Evolutionary conservation across 53 echinoderm and acorn worm species (phyloP), one percentile per base, ranked within the genome.

Genomic region (Patiria pectinifera): DNA sequence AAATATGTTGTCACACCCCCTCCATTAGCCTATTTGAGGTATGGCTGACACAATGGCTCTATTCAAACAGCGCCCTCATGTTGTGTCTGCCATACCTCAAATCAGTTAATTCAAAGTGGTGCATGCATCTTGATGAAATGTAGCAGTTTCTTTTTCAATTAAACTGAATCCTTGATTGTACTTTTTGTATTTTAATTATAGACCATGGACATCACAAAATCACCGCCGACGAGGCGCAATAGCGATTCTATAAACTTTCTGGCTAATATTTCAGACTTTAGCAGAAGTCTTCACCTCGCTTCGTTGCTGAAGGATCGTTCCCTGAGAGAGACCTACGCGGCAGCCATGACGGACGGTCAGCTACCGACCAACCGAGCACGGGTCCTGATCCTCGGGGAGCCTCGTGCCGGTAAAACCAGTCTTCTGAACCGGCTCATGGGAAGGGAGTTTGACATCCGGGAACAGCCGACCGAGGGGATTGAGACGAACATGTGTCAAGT

Each of bases 351-450:
- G 12, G 16, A 83, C 69, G 92, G 92, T 2, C 60, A 66, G 62
- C 48, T 91, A 35, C 91, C 91, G 16, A 70, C 71, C 71, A 91
- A 82, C 71, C 76, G 83, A 18, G 84, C 84, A 7, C 71, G 84
- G 45, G 92, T 91, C 49, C 45, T 83, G 49, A 83, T 91, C 35
- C 45, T 91, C 2, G 88, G 88, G 6, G 88, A 88, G 78, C 88
- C 88, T 0, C 88, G 88, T 75, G 86, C 86, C 13, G 86, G 91
- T 1, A 91, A 91, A 48, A 91, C 91, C 35, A 91, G 91, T 49
- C 24, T 91, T 26, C 81, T 82, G 43, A 91, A 91, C 58, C 82
- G 82, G 69, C 91, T 91, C 83, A 45, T 91, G 21, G 91, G 91
- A 13, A 49, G 82, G 48, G 48, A 82, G 69, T 91, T 91, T 71